phyloP scores from a whole-genome alignment of 2,797 vertebrate species.

The Coreius guichenoti region DNA sequence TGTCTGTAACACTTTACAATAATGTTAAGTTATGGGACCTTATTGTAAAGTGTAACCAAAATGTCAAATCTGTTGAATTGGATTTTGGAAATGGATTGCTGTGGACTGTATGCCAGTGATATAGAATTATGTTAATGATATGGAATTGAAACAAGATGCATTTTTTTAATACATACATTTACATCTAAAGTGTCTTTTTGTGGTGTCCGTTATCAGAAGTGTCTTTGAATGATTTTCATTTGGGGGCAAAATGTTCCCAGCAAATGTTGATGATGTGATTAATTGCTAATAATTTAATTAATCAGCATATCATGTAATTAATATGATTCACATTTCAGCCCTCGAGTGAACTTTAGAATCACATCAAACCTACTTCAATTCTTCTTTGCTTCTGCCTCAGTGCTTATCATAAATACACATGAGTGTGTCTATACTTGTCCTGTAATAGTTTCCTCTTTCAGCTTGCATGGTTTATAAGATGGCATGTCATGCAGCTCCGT shows the following conservation, averaged over 20 bases:
- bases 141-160: background rate
- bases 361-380: slow-evolving; percentile 16
- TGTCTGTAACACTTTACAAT: background rate
- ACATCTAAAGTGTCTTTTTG: background rate
- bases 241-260: background rate
- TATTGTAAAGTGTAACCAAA: background rate
- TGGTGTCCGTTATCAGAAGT: background rate
- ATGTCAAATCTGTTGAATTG: background rate
- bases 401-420: slow-evolving; percentile 37
- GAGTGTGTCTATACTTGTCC: slow-evolving; percentile 34
- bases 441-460: slow-evolving; percentile 52
- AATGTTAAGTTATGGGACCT: background rate
- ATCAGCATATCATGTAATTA: slow-evolving; percentile 29
- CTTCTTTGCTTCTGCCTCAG: background rate
- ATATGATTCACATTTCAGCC: slow-evolving; percentile 13
- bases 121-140: background rate
- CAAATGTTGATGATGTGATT: slow-evolving; percentile 22
- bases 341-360: slow-evolving; percentile 21
- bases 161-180: background rate
- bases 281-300: slow-evolving; percentile 12
- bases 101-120: background rate
- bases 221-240: background rate
- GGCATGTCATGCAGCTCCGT: slow-evolving; percentile 47
- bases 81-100: background rate
- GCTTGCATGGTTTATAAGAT: slow-evolving; percentile 46